A percentile compares a stretch with the other conserved stretches of the same genome.
Conservation (phyloP, 2,888 invertebrate species). For the Agonopterix subpropinquella region DNA sequence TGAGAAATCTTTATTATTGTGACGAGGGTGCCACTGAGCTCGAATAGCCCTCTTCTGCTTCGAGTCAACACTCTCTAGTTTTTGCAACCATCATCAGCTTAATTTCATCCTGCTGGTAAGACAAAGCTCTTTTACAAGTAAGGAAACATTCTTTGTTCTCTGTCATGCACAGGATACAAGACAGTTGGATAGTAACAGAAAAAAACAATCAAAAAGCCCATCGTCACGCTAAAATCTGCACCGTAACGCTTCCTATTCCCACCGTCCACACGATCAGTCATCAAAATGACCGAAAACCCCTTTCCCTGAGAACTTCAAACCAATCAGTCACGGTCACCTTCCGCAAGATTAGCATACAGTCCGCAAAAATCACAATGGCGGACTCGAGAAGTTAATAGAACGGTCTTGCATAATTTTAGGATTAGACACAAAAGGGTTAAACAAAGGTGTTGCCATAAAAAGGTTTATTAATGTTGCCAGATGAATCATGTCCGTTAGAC, state of each 20-base stretch:
- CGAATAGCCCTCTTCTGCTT: too few relatives aligned
- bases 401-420: slow-evolving; percentile 55
- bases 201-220: not conserved
- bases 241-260: slow-evolving; percentile 25
- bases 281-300: slow-evolving; percentile 34
- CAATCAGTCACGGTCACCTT: slow-evolving; percentile 64
- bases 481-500: slow-evolving; percentile 66
- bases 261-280: slow-evolving; percentile 35
- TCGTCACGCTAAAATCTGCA: slow-evolving; percentile 10
- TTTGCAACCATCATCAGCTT: too few relatives aligned
- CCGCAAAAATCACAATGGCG: slow-evolving; percentile 62
- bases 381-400: slow-evolving; percentile 61
- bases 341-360: slow-evolving; percentile 52
- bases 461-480: slow-evolving; percentile 60
- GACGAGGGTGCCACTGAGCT: too few relatives aligned
- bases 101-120: too few relatives aligned
- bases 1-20: too few relatives aligned
- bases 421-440: slow-evolving; percentile 56
- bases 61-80: too few relatives aligned
- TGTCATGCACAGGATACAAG: too few relatives aligned
- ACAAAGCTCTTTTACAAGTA: too few relatives aligned
- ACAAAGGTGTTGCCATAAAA: slow-evolving; percentile 57
- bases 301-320: slow-evolving; percentile 41
- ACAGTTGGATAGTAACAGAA: too few relatives aligned
- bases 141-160: too few relatives aligned